Evolutionary conservation across 2,888 invertebrate species (phyloP), one percentile per base, ranked within the genome.

Genomic region (Drosophila kambysellisi): DNA sequence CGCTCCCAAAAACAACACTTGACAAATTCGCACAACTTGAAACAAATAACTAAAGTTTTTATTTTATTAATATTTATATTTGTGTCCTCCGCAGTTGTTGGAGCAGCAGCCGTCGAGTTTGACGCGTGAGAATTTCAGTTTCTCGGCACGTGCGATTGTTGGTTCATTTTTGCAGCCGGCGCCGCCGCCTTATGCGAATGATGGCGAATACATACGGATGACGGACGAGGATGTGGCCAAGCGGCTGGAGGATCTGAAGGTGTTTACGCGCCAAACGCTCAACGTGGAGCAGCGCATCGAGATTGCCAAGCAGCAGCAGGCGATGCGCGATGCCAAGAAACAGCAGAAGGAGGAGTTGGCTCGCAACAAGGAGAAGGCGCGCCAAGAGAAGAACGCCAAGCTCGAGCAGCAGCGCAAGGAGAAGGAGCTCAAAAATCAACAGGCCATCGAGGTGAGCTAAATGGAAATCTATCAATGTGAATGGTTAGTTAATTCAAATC

Each of bases 161-260:
- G 99, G 99, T 3, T 98, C 98, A 77, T 99, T 98, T 93, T 94
- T 98, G 56, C 98, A 98, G 91, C 96, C 97, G 0, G 95, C 95
- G 50, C 94, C 95, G 6, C 95, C 94, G 6, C 94, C 94, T 65
- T 94, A 94, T 88, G 94, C 94, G 53, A 94, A 95, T 68, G 96
- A 95, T 74, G 95, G 95, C 12, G 97, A 97, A 83, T 96, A 95
- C 65, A 95, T 97, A 29, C 95, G 96, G 46, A 95, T 98, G 92
- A 95, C 96, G 43, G 97, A 98, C 82, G 95, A 95, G 25, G 98
- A 98, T 91, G 97, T 98, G 32, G 95, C 95, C 61, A 96, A 96
- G 91, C 92, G 96, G 81, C 90, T 96, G 81, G 96, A 96, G 79
- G 96, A 96, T 83, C 94, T 96, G 0, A 95, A 95, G 39, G 94